Percentiles rank a stretch among this genome's conserved stretches.
Conservation (phyloP, 2,113 vertebrate genomes). For the Dicrurus megarhynchus region DNA sequence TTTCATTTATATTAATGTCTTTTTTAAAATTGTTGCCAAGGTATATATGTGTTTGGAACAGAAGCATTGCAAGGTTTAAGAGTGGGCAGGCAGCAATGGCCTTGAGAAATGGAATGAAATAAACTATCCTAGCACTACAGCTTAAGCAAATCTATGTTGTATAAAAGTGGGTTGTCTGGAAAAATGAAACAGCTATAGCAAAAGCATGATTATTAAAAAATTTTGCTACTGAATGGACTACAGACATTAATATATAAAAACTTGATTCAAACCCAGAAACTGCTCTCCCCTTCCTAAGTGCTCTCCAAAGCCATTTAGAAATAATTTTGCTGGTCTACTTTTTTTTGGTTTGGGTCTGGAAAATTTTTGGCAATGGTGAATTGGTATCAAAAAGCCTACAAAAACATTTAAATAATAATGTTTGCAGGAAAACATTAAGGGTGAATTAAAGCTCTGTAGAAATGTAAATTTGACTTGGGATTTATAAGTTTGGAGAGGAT, state of each 20-base stretch:
- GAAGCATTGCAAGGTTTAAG: background rate
- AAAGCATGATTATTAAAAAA: background rate
- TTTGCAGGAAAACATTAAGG: background rate
- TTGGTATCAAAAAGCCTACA: background rate
- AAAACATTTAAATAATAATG: background rate
- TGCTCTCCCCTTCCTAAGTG: background rate
- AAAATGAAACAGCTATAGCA: background rate
- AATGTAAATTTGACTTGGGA: background rate
- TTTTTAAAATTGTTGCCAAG: background rate
- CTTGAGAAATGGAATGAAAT: background rate
- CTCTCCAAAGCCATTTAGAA: background rate
- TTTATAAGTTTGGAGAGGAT: background rate
- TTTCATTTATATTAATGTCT: background rate
- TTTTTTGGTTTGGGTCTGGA: background rate
- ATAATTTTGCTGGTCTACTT: background rate
- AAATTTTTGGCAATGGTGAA: background rate
- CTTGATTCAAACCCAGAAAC: background rate
- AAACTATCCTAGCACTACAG: background rate
- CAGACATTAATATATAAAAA: background rate
- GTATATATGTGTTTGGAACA: background rate
- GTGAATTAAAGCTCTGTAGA: background rate
- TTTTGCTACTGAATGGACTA: background rate
- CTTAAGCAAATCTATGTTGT: background rate
- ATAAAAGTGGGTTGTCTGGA: background rate
- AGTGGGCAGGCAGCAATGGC: background rate